Percentiles rank a stretch among this genome's conserved stretches.
phyloP scores from a whole-genome alignment of 2,113 vertebrate species.

The Pluvialis apricaria region DNA sequence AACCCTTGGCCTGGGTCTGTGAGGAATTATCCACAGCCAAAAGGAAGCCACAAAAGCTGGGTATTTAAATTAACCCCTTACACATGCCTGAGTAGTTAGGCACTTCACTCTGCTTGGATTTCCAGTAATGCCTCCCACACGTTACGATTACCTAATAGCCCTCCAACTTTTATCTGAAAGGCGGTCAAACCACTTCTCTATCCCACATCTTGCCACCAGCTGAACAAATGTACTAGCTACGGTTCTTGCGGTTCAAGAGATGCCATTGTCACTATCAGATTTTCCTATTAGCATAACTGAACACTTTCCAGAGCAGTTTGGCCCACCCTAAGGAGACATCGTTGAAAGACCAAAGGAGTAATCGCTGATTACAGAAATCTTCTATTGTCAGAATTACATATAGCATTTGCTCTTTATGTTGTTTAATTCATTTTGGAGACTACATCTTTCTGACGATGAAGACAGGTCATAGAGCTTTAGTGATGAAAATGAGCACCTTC shows the following conservation, averaged over 20 bases:
- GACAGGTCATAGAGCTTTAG: conserved; percentile 7
- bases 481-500: conserved; percentile 43
- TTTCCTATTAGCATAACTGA: background rate
- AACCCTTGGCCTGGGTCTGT: background rate
- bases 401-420: background rate
- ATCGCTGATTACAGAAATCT: background rate
- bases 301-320: background rate
- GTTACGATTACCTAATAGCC: background rate
- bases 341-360: background rate
- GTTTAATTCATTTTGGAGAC: conserved; percentile 3
- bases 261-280: background rate
- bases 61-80: background rate
- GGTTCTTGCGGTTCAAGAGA: background rate
- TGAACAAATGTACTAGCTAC: background rate
- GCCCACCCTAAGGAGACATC: background rate
- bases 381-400: background rate
- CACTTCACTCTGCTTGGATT: background rate
- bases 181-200: background rate
- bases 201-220: background rate
- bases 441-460: background rate
- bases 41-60: background rate
- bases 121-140: background rate
- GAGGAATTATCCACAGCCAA: background rate
- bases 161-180: background rate
- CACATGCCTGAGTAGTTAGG: background rate